Conservation (phyloP, 2,113 vertebrate genomes). For the Nibea coibor region DNA sequence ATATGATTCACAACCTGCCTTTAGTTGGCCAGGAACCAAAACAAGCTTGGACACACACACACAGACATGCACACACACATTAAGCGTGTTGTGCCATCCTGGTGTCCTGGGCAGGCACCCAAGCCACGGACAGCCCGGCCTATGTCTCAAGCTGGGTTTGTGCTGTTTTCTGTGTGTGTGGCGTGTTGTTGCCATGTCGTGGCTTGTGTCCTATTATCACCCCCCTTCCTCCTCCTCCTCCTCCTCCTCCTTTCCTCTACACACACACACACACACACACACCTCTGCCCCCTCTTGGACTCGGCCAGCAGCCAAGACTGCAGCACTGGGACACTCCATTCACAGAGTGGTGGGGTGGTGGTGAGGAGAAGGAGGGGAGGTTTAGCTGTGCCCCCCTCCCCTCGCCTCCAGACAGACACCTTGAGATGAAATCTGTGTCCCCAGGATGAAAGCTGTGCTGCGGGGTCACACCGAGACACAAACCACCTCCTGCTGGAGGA, state of each 20-base stretch:
- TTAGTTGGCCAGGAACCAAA: slow-evolving; percentile 70
- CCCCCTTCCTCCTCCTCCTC: slow-evolving; percentile 54
- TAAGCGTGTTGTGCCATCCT: not conserved
- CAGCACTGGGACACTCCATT: slow-evolving; percentile 71
- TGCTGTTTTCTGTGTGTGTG: slow-evolving; percentile 84
- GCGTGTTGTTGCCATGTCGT: slow-evolving; percentile 80
- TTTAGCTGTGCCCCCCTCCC: not conserved
- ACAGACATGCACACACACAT: slow-evolving; percentile 36
- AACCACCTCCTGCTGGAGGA: slow-evolving; percentile 21
- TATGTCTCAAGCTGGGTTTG: slow-evolving; percentile 84
- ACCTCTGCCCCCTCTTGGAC: slow-evolving; percentile 57
- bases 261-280: slow-evolving; percentile 40
- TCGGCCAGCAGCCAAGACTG: slow-evolving; percentile 83
- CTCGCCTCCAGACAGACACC: slow-evolving; percentile 11
- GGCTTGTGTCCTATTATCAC: slow-evolving; percentile 86
- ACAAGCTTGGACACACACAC: slow-evolving; percentile 8
- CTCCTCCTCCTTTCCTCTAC: no score
- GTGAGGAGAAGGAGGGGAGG: slow-evolving; percentile 29
- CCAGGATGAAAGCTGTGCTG: slow-evolving; percentile 27
- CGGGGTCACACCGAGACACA: slow-evolving; percentile 25
- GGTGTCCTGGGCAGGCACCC: slow-evolving; percentile 79
- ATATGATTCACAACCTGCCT: slow-evolving; percentile 15
- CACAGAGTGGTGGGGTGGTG: slow-evolving; percentile 38
- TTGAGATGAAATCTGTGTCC: slow-evolving; percentile 42
- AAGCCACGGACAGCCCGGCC: slow-evolving; percentile 69